Evolutionary conservation across 2,888 invertebrate species (phyloP), one percentile per base, ranked within the genome.

Genomic region (Ormyrus nitidulus): DNA sequence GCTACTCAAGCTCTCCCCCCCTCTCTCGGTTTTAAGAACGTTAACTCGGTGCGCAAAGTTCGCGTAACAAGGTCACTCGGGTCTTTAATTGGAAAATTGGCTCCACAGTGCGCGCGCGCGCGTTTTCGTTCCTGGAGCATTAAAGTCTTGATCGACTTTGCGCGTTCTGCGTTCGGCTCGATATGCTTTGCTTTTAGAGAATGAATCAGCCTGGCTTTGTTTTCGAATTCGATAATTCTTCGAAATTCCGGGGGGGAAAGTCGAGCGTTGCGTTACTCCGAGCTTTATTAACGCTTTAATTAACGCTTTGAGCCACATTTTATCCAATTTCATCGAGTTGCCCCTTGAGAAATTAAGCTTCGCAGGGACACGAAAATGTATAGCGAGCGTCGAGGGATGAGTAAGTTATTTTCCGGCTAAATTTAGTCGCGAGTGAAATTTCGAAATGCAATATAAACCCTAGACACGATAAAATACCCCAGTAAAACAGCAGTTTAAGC

Each of bases 31-130:
- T 61, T 69, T 62, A 61, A 58, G 48, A 69, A 61, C 46, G 59
- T 44, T 19, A 66, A 48, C 48, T 61, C 65, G 7, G 10, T 44
- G n/a, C 44, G 19, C 5, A 13, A 34, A 46, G 54, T 46, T 61
- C 19, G 54, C 51, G 64, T 13, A 59, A 46, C 66, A 80, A 80
- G 79, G 76, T 80, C 76, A 10, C 5, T 46, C 65, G 49, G 61
- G 34, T 44, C 19, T 62, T 44, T 76, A 79, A 80, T 80, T 80
- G 79, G 61, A 80, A 80, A 80, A 80, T 80, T 61, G 79, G 10
- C 44, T 13, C 64, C 46, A n/a, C 66, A 69, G 72, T 11, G 56
- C 13, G 64, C 56, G 62, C 56, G 46, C 72, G 64, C 64, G 79
- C 64, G 74, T 53, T 73, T 70, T 68, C 13, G 73, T 75, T 65